Evolutionary conservation across 2,888 invertebrate genomes (phyloP), one percentile per base, ranked within the genome.

Genomic region (Mamestra brassicae): DNA sequence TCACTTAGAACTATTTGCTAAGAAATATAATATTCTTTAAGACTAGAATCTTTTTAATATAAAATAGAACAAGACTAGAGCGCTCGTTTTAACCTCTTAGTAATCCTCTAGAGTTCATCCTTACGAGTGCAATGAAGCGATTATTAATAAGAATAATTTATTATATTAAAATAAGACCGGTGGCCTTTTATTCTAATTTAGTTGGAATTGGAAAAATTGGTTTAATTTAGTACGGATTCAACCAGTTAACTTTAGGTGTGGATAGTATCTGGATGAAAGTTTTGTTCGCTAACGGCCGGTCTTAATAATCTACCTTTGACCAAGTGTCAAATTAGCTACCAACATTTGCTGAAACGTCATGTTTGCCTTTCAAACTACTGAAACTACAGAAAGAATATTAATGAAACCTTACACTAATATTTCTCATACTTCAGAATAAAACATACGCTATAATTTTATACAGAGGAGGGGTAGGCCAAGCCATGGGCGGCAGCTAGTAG

Each of bases 21-120:
- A 78, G 60, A 71, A 11, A 62, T 76, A n/a, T 50, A 62, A 71
- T 71, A 76, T 76, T 76, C 62, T 62, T n/a, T 61, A 55, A 78
- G 42, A 70, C 15, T 55, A 26, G 3, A 62, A 78, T 26, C 1
- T 26, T 71, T 50, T 62, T 47, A 55, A 50, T 45, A 57, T 54
- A 63, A 55, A 71, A 78, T 52, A 58, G 34, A 42, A 34, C 11
- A 45, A 8, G 7, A 15, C 13, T 45, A 11, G 6, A 45, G 26
- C 42, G 10, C 58, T 34, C 45, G 3, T 71, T 57, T 78, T 38
- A 63, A n/a, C 13, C 54, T 54, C 55, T 55, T 2, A 15, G n/a
- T 62, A 74, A 74, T 74, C 15, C 55, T 42, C 50, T 50, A 6
- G 17, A 50, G 26, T 55, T 50, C 10, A 26, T 58, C 5, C 36